A percentile compares a stretch with the other conserved stretches of the same genome.
Conservation (phyloP, 2,113 vertebrate species). For the Pseudolaguvia tuberculata region DNA sequence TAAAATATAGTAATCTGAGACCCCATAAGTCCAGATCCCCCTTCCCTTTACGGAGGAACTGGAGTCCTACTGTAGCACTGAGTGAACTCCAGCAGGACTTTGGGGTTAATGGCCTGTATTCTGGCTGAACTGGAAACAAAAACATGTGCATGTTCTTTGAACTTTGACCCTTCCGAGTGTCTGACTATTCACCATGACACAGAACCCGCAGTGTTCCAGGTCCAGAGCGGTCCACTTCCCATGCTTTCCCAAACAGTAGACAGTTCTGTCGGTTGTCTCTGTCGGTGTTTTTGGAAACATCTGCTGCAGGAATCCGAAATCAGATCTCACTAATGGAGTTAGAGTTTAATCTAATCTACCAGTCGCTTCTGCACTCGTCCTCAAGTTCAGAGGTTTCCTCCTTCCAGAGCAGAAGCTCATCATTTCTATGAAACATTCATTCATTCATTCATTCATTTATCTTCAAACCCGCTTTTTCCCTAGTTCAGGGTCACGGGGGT, state of each 20-base stretch:
- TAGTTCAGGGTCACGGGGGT: too few relatives aligned
- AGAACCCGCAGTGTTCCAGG: background rate
- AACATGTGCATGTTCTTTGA: background rate
- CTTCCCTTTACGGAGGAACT: background rate
- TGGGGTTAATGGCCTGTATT: background rate
- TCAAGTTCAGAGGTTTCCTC: background rate
- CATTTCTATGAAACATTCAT: too few relatives aligned
- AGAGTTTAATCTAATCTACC: background rate
- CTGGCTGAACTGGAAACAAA: background rate
- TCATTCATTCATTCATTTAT: too few relatives aligned
- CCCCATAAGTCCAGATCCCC: too few relatives aligned
- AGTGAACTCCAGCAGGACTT: too few relatives aligned
- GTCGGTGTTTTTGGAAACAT: background rate
- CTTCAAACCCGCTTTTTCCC: too few relatives aligned
- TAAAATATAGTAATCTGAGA: too few relatives aligned
- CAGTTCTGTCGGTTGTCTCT: background rate
- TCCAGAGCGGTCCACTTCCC: background rate
- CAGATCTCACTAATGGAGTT: background rate
- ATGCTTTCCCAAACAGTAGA: background rate
- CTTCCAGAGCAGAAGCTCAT: background rate
- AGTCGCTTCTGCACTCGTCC: background rate
- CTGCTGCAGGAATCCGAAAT: background rate
- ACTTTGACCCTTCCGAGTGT: background rate
- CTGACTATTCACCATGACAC: background rate
- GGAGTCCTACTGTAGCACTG: background rate